phyloP scores from a whole-genome alignment of 1,140 invertebrate species.

The Panagrolaimus sp. region DNA sequence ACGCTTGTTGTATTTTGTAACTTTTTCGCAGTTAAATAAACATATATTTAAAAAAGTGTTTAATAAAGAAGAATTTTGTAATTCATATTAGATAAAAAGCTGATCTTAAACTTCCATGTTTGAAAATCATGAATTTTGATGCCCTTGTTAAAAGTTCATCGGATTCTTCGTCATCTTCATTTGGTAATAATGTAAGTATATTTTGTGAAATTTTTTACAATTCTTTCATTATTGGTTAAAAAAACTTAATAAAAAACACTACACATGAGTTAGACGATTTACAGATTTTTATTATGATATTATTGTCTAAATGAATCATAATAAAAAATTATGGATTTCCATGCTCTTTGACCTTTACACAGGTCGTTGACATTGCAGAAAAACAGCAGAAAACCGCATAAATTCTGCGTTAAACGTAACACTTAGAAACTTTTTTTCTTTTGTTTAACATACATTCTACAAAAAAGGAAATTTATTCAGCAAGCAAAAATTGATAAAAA shows the following conservation, averaged over 20 bases:
- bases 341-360: neutral
- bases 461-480: too few relatives aligned
- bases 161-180: conserved; percentile 7
- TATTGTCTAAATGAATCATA: conserved; percentile 45
- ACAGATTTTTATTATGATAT: too few relatives aligned
- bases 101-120: neutral
- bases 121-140: neutral
- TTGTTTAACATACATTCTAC: too few relatives aligned
- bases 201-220: neutral
- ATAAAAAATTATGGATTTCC: conserved; percentile 47
- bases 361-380: neutral
- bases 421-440: too few relatives aligned
- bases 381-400: too few relatives aligned
- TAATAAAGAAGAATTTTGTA: neutral
- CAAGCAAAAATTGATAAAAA: too few relatives aligned
- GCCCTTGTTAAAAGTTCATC: neutral
- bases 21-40: too few relatives aligned
- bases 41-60: too few relatives aligned
- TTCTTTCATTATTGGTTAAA: neutral
- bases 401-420: too few relatives aligned
- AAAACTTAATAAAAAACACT: neutral
- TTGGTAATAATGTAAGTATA: neutral
- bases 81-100: neutral
- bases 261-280: conserved; percentile 41
- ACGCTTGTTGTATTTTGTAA: too few relatives aligned